A percentile compares a stretch with the other conserved stretches of the same genome.
These are phyloP conservation scores for Ovis canadensis DNA, from an alignment of 2,113 vertebrate species.

Conservation along the genomic window DNA sequence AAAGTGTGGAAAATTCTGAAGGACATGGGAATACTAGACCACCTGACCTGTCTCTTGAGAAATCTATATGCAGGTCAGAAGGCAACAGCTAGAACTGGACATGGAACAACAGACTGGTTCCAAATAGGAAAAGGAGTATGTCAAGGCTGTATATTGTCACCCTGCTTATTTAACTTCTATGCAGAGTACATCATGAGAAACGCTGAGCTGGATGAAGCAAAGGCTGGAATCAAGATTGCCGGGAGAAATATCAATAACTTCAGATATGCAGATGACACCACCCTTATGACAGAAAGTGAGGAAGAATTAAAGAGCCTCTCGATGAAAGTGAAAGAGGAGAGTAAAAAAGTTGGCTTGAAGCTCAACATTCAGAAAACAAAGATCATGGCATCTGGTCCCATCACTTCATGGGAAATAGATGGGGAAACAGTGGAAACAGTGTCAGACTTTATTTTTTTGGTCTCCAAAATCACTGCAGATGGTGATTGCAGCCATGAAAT, in stretches of 20 bases:
- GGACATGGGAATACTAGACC: background rate
- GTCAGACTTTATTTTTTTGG: background rate
- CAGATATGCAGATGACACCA: background rate
- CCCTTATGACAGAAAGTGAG: background rate
- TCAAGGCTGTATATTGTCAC: background rate
- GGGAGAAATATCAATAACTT: background rate
- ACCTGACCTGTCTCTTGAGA: background rate
- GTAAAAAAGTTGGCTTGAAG: background rate
- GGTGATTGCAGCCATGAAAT: background rate
- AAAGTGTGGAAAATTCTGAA: background rate
- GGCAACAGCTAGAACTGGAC: background rate
- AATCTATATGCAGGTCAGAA: background rate
- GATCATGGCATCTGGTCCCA: background rate
- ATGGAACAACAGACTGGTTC: background rate
- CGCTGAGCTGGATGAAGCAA: fast-evolving
- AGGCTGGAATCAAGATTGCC: background rate
- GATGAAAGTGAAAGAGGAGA: background rate
- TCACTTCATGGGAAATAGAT: background rate
- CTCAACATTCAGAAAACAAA: background rate
- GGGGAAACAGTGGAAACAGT: background rate
- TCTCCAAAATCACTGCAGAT: background rate
- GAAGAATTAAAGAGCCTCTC: background rate
- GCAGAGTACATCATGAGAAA: background rate
- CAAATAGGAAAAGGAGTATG: background rate
- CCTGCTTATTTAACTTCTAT: background rate